Base-by-base conservation (phyloP, 2,888 invertebrate species). In the Sceliomorpha sp. region DNA sequence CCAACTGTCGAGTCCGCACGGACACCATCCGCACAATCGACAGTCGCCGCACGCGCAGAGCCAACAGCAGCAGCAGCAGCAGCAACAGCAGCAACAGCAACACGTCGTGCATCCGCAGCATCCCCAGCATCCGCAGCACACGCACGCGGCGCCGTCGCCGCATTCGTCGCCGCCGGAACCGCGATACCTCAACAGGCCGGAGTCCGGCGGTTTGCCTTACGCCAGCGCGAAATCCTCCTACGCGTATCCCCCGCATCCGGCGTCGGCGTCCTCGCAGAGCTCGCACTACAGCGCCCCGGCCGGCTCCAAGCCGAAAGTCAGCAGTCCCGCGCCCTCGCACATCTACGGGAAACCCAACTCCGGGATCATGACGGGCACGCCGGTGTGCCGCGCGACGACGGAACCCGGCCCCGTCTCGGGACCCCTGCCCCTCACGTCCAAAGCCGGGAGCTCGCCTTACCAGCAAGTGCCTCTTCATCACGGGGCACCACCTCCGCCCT, bases 281-380 rank as follows among this genome's bases (percentile, higher is more conserved):
- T 85, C 90, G 80, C 84, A 91, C 76, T 85, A 91, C 88, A 82
- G 91, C 80, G 76, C 90, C 84, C 83, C 90, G 80, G 86, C 90
- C 75, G 90, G 91, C 73, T 90, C 90, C 86, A 71, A 89, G 88
- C 70, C 90, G 82, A 73, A 87, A 79, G 94, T 94, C 37, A 94
- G 94, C 78, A 94, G 94, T 82, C 94, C 94, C 0, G 94, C 94
- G 55, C 94, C 94, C 37, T 93, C 92, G 47, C 93, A 93, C 81
- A 92, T 94, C 67, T 94, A 94, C 84, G 93, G 93, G 40, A 94
- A 94, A 70, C 86, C 83, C 69, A 89, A 89, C 27, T 90, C 91
- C 31, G 91, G 91, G 9, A 91, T 91, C 53, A 90, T 90, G 69
- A 89, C 91, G 31, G 91, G 91, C 3, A 90, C 91, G 26, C 91